These are phyloP conservation scores for Bombus ignitus DNA, from an alignment of 1,140 invertebrate species.

Conservation along the genomic window DNA sequence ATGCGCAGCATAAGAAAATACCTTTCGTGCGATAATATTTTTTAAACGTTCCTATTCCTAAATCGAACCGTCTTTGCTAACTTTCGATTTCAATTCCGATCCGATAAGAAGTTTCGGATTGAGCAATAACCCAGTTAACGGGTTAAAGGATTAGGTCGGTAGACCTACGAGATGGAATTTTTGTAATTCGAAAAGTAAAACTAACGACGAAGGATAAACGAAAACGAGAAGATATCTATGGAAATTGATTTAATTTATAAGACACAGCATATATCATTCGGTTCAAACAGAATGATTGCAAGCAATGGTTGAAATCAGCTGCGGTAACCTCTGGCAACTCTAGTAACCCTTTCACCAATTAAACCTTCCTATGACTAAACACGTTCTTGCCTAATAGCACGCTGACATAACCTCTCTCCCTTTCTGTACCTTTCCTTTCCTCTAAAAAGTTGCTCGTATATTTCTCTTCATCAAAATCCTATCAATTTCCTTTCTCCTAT, in stretches of 20 bases:
- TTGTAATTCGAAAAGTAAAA: not conserved
- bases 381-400: constrained; percentile 33
- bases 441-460: not conserved
- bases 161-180: not conserved
- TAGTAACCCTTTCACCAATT: constrained; percentile 47
- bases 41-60: no score
- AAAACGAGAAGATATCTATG: not conserved
- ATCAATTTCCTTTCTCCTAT: not conserved
- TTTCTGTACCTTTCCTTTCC: not conserved
- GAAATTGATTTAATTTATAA: not conserved
- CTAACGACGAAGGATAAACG: not conserved
- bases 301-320: not conserved
- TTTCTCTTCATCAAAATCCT: not conserved
- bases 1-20: no score
- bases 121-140: not conserved
- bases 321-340: constrained; percentile 37
- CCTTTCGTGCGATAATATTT: no score
- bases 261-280: no score
- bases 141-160: not conserved
- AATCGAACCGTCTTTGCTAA: rapidly evolving
- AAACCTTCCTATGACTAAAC: constrained; percentile 43
- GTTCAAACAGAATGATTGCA: not conserved
- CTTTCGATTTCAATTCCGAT: no score
- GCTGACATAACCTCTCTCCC: constrained; percentile 29
- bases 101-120: not conserved